Percentiles rank a stretch among this genome's conserved stretches.
phyloP scores from a whole-genome alignment of 2,888 invertebrate genomes.

The Exephanes ischioxanthus region DNA sequence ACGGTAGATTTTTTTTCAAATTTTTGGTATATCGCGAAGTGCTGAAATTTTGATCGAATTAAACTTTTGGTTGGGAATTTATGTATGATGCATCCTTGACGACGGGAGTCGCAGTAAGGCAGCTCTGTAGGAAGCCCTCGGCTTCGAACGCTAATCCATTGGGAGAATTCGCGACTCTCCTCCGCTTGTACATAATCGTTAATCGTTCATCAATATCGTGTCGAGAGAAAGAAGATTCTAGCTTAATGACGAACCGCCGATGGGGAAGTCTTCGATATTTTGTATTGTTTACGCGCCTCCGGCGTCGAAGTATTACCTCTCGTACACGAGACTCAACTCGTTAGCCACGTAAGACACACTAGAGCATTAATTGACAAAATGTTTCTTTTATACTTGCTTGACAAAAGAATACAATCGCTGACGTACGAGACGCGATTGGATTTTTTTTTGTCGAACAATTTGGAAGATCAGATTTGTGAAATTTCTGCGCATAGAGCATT shows the following conservation, averaged over 20 bases:
- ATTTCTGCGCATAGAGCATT: conserved; percentile 42
- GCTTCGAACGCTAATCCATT: conserved; percentile 28
- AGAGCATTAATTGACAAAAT: conserved; percentile 25
- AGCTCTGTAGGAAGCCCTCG: conserved; percentile 43
- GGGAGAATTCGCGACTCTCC: conserved; percentile 29
- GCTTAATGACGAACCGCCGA: conserved; percentile 15
- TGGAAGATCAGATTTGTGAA: not conserved
- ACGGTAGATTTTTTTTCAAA: too few relatives aligned
- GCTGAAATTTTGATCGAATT: too few relatives aligned
- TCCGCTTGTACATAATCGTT: conserved; percentile 66
- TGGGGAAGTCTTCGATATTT: conserved; percentile 4
- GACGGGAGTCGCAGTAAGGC: conserved; percentile 44
- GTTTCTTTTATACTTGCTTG: conserved; percentile 5
- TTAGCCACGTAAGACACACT: conserved; percentile 40
- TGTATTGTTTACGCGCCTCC: conserved; percentile 20
- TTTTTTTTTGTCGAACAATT: conserved; percentile 1
- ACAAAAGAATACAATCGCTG: not conserved
- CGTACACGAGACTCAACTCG: conserved; percentile 53
- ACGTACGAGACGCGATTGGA: not conserved
- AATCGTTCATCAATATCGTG: conserved; percentile 47
- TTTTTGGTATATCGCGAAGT: not conserved
- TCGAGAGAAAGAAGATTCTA: conserved; percentile 43
- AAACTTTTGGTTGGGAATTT: too few relatives aligned
- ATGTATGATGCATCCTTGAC: not conserved
- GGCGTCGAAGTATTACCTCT: conserved; percentile 60